Base-by-base conservation (phyloP, 2,888 invertebrate genomes). In the Leptinotarsa juncta region DNA sequence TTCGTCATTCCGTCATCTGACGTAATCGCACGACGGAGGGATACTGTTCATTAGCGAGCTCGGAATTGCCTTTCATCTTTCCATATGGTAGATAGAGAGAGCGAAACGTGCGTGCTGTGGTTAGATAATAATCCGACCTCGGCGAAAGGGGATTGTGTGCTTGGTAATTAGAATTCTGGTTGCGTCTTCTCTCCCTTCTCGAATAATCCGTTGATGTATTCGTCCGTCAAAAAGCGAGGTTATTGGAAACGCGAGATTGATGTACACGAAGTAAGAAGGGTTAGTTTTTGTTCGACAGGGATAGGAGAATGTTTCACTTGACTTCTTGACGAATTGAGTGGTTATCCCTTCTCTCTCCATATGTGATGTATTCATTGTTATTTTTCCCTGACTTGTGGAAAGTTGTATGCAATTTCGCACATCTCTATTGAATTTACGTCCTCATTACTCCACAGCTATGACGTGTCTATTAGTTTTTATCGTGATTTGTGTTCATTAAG, bases 151-250 rank as follows among this genome's bases (percentile, higher is more conserved):
- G 23, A 57, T 57, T 57, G 26, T 23, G 57, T 57, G 57, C 23
- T 57, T 57, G 57, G 23, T 57, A 23, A 57, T 57, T 57, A 57
- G 57, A 57, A 57, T 57, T 57, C 57, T 15, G 57, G 57, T 15
- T 15, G 20, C 57, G 57, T 57, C 57, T 57, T 57, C 15, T 18
- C 57, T 23, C 57, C 57, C 14, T 18, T 23, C 23, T 23, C 57
- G 57, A 14, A 57, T 57, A 23, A 57, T 57, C 23, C 57, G 57
- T 23, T 14, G 57, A 14, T 23, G 53, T 53, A 12, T 18, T 53
- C 18, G 57, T 20, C 23, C 23, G 15, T 23, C 20, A 2, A 10
- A 2, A 18, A 53, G 18, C 18, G 57, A 14, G 20, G 57, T 57
- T 57, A 57, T 57, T 57, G 57, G 57, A 57, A 15, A 26, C 14